A percentile compares a stretch with the other conserved stretches of the same genome.
Evolutionary conservation across 2,888 invertebrate genomes (phyloP).

Genomic region (Trichacis sp.): DNA sequence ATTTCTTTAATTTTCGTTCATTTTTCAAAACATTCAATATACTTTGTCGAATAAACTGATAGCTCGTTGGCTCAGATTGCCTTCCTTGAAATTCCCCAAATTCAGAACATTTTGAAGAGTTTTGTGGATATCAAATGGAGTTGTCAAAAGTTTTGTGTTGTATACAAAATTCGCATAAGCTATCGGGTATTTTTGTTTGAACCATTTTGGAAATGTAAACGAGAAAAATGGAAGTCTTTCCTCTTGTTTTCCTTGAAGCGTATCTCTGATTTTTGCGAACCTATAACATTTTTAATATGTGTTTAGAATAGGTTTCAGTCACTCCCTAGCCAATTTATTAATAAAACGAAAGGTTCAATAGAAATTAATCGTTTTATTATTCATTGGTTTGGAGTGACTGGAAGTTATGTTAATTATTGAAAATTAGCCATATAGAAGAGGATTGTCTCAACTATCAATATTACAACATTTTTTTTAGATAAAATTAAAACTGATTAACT

Average conservation of each 20-base stretch:
- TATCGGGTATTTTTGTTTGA: conserved; percentile 74
- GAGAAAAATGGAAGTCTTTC: conserved; percentile 91
- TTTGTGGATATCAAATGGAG: conserved; percentile 90
- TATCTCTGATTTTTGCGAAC: conserved; percentile 84
- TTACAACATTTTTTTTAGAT: too few species aligned
- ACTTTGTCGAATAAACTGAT: conserved; percentile 75
- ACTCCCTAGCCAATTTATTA: too few species aligned
- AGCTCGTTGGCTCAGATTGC: conserved; percentile 72
- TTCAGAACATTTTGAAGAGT: conserved; percentile 73
- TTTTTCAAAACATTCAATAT: conserved; percentile 70
- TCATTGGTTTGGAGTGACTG: too few species aligned
- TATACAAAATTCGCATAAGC: conserved; percentile 74
- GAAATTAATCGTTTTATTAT: too few species aligned
- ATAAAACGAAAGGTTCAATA: too few species aligned
- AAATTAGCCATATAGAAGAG: too few species aligned
- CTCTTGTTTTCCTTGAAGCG: conserved; percentile 91
- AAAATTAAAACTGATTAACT: too few species aligned
- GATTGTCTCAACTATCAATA: too few species aligned
- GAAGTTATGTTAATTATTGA: too few species aligned
- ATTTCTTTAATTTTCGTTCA: too few species aligned
- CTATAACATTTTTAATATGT: conserved; percentile 71
- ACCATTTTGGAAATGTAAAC: conserved; percentile 80
- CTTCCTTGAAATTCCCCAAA: conserved; percentile 71
- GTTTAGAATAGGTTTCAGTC: too few species aligned
- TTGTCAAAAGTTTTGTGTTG: conserved; percentile 80